A percentile compares a stretch with the other conserved stretches of the same genome.
phyloP scores from a whole-genome alignment of 2,113 vertebrate species.

The Hipposideros armiger region DNA sequence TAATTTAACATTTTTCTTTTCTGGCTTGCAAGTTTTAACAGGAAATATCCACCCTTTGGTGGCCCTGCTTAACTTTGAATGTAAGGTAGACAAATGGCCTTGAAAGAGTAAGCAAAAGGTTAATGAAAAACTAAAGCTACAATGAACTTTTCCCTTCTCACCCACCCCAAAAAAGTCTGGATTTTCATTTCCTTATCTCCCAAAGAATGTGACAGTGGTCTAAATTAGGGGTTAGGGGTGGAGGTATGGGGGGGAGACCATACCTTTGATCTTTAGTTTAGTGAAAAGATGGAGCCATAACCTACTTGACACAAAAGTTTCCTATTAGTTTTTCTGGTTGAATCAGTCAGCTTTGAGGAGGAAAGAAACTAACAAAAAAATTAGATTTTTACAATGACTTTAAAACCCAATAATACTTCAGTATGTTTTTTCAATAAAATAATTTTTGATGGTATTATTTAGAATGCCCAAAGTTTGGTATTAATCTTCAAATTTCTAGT shows the following conservation, averaged over 20 bases:
- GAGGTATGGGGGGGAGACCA: not conserved
- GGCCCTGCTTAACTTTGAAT: not conserved
- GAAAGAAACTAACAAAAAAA: not conserved
- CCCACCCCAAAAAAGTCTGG: not conserved
- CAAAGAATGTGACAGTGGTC: not conserved
- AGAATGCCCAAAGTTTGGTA: not conserved
- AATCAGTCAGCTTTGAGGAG: not conserved
- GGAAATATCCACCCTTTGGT: not conserved
- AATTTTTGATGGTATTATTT: not conserved
- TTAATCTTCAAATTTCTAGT: not conserved
- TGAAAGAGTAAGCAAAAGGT: constrained; percentile 41
- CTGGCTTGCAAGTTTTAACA: not conserved
- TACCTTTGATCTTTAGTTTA: constrained; percentile 57
- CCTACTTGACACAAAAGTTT: not conserved
- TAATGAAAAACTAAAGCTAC: constrained; percentile 61
- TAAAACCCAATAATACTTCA: not conserved
- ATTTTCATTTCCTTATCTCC: constrained; percentile 47
- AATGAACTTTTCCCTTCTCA: not conserved
- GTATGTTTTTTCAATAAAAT: not conserved
- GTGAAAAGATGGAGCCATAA: not conserved
- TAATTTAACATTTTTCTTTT: not conserved
- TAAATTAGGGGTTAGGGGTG: not conserved
- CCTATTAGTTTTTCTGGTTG: constrained; percentile 40
- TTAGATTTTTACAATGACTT: not conserved
- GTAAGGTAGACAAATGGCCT: not conserved